Conservation (phyloP, 2,797 vertebrate species). For the Pygocentrus nattereri region DNA sequence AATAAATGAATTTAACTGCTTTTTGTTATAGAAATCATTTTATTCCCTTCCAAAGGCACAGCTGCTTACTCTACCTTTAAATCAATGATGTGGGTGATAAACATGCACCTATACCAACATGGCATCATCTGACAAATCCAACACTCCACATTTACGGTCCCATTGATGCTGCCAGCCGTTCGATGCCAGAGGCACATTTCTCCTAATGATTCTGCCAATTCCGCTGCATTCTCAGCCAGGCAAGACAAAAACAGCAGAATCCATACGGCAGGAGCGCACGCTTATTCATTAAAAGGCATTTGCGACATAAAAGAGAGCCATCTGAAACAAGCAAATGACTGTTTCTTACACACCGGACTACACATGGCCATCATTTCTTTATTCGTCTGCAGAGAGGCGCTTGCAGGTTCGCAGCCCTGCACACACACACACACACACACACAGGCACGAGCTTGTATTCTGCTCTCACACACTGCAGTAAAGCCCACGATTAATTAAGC, state of each 20-base stretch:
- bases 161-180: constrained; percentile 1
- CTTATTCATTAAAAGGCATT: constrained; percentile 6
- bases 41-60: too few species aligned
- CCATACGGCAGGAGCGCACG: neutral
- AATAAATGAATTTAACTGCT: too few species aligned
- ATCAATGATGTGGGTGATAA: too few species aligned
- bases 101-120: neutral
- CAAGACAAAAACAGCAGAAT: neutral
- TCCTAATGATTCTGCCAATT: neutral
- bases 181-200: neutral
- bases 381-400: constrained; percentile 3
- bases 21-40: too few species aligned
- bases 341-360: neutral
- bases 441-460: constrained; percentile 35
- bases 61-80: too few species aligned
- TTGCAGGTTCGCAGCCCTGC: constrained; percentile 19
- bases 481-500: constrained; percentile 77
- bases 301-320: constrained; percentile 7
- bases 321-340: constrained; percentile 16
- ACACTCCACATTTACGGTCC: neutral
- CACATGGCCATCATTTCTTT: constrained; percentile 27
- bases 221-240: neutral
- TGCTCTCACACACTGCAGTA: constrained; percentile 44
- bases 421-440: constrained; percentile 35
- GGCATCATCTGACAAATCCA: neutral